Conservation (phyloP, 2,797 vertebrate genomes). For the Bryconaethiops microstoma region DNA sequence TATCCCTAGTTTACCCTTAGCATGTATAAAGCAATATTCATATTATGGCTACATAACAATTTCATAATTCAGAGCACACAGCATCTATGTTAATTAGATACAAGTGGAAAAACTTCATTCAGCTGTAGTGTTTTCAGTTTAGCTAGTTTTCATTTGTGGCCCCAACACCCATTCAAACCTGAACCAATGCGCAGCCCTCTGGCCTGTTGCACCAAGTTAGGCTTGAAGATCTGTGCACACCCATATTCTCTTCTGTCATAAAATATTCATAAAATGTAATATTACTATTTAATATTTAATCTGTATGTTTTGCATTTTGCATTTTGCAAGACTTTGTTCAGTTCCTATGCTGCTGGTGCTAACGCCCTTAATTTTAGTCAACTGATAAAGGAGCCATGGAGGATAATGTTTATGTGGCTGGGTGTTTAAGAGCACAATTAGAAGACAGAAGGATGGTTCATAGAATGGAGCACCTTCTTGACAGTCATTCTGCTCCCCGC, state of each 20-base stretch:
- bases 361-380: conserved; percentile 15
- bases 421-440: background rate
- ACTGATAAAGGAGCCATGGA: background rate
- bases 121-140: background rate
- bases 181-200: background rate
- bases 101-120: background rate
- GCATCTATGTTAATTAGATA: background rate
- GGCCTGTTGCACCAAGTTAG: background rate
- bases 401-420: background rate
- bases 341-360: conserved; percentile 1
- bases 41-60: background rate
- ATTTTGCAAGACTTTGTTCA: conserved; percentile 5
- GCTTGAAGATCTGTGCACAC: background rate
- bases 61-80: background rate
- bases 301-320: conserved; percentile 5
- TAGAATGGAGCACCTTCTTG: conserved; percentile 29
- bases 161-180: background rate
- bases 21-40: background rate
- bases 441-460: conserved; percentile 15
- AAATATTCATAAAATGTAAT: conserved; percentile 37
- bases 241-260: conserved; percentile 10
- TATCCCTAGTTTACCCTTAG: too few species aligned
- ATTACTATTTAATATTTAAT: conserved; percentile 44
- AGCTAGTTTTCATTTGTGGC: background rate
- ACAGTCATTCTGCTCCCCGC: conserved; percentile 14